A percentile compares a stretch with the other conserved stretches of the same genome.
Evolutionary conservation across 2,797 vertebrate genomes (phyloP).

Genomic region (Onychomys leucogaster): DNA sequence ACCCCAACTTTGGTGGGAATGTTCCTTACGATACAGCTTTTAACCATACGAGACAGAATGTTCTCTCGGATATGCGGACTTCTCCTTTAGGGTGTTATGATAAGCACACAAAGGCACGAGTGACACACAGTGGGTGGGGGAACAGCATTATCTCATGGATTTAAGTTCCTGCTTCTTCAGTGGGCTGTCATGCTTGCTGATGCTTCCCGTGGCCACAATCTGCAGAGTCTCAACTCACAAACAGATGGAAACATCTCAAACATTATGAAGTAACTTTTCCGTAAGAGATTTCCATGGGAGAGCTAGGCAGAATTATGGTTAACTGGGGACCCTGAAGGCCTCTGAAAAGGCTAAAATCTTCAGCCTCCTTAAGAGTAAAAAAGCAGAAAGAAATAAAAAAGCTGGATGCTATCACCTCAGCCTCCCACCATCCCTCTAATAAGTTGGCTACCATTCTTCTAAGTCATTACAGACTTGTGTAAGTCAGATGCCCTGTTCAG

Average conservation of each 20-base stretch:
- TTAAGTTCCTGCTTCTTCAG: conserved; percentile 40
- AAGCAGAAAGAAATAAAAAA: conserved; percentile 41
- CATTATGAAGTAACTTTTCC: not conserved
- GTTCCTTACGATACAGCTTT: conserved; percentile 40
- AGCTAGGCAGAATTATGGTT: not conserved
- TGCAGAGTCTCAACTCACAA: not conserved
- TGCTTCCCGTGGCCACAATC: not conserved
- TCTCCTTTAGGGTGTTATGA: conserved; percentile 52
- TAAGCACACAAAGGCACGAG: conserved; percentile 49
- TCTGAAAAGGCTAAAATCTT: not conserved
- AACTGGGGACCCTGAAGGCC: not conserved
- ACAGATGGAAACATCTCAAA: conserved; percentile 32
- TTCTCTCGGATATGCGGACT: conserved; percentile 62
- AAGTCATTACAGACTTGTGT: not conserved
- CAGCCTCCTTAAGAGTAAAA: conserved; percentile 1
- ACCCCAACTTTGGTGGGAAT: conserved; percentile 32
- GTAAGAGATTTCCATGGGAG: not conserved
- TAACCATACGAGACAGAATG: conserved; percentile 61
- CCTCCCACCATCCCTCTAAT: not conserved
- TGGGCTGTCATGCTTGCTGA: not conserved
- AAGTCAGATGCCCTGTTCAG: not conserved
- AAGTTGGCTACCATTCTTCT: not conserved
- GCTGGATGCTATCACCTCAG: not conserved
- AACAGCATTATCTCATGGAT: not conserved
- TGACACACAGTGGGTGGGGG: not conserved